Conservation (phyloP, 1,140 invertebrate genomes). For the Archegozetes longisetosus region DNA sequence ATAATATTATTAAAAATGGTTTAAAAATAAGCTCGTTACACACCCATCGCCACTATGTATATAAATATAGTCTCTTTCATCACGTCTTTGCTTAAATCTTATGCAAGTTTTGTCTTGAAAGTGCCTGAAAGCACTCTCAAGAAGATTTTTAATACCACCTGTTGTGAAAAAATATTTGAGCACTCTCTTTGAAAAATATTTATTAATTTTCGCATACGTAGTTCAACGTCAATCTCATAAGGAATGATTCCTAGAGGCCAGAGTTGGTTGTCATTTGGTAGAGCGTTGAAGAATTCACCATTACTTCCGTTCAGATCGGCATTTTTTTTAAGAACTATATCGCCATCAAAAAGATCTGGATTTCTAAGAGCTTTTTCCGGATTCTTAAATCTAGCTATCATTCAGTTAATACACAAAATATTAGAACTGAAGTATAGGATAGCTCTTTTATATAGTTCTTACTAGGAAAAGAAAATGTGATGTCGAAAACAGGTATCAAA, state of each 20-base stretch:
- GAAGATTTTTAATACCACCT: not conserved
- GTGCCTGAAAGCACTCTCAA: not conserved
- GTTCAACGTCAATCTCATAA: constrained; percentile 17
- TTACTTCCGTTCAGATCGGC: no score
- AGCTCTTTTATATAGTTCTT: no score
- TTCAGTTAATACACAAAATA: no score
- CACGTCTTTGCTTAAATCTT: not conserved
- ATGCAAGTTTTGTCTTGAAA: not conserved
- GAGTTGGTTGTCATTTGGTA: constrained; percentile 16
- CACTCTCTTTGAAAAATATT: no score
- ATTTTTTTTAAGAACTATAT: constrained; percentile 13
- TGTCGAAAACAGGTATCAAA: no score
- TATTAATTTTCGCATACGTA: constrained; percentile 10
- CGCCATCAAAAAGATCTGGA: constrained; percentile 18
- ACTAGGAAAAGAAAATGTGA: no score
- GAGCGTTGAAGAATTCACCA: constrained; percentile 19
- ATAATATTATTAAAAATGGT: not conserved
- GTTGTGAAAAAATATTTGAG: no score
- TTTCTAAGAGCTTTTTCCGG: not conserved
- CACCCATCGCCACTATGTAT: no score
- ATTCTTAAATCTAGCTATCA: no score
- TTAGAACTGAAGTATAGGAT: no score
- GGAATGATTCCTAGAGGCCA: constrained; percentile 20
- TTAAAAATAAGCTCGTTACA: not conserved
- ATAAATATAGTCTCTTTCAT: not conserved